Evolutionary conservation across 2,888 invertebrate genomes (phyloP).

Genomic region (Petrolisthes manimaculis): DNA sequence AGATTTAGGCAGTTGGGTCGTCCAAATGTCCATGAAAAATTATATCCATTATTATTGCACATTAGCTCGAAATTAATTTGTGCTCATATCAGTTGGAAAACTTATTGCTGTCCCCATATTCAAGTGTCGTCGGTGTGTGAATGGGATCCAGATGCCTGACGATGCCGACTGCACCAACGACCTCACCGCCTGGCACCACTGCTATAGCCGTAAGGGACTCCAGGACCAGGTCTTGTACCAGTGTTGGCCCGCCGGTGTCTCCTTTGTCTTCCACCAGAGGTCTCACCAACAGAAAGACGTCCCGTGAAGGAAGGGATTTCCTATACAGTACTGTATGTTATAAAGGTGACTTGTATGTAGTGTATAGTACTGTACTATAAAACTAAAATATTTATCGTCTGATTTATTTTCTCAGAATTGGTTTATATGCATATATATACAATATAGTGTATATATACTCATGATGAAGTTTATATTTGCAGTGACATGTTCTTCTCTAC

Average conservation of each 20-base stretch:
- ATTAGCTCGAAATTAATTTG: too few relatives aligned
- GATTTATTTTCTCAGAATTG: too few relatives aligned
- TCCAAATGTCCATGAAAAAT: too few relatives aligned
- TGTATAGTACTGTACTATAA: too few relatives aligned
- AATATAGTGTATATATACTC: too few relatives aligned
- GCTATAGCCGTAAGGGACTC: conserved; percentile 85
- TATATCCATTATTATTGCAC: too few relatives aligned
- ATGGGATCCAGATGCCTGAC: conserved; percentile 88
- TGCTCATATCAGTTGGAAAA: too few relatives aligned
- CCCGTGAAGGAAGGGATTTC: conserved; percentile 29
- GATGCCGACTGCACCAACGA: conserved; percentile 95
- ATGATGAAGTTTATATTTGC: not conserved
- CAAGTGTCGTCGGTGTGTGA: conserved; percentile 89
- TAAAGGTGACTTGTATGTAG: not conserved
- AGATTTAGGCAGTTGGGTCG: too few relatives aligned
- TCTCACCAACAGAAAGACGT: conserved; percentile 64
- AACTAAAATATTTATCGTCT: not conserved
- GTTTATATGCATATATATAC: too few relatives aligned
- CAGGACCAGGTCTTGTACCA: conserved; percentile 85
- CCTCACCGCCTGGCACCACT: conserved; percentile 94
- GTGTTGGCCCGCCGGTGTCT: conserved; percentile 89
- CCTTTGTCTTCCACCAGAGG: conserved; percentile 93
- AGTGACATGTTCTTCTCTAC: too few relatives aligned
- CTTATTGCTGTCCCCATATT: conserved; percentile 73
- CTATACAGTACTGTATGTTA: not conserved